These are phyloP conservation scores for Atta texana DNA, from an alignment of 1,140 invertebrate species.

Conservation along the genomic window DNA sequence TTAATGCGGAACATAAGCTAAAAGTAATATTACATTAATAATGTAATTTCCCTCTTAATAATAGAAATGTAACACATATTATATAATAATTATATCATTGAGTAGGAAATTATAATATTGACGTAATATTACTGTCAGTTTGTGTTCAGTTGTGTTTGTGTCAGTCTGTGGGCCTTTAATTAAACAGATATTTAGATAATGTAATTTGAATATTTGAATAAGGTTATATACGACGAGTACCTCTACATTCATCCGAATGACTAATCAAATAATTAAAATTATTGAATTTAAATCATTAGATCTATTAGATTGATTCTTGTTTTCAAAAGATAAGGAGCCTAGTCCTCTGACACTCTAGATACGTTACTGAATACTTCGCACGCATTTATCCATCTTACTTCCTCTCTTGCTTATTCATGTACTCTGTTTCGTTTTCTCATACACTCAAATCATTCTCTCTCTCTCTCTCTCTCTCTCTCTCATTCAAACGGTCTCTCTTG, in stretches of 20 bases:
- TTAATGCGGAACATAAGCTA: too few relatives aligned
- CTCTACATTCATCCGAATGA: neutral
- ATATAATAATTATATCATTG: too few relatives aligned
- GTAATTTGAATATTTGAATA: neutral
- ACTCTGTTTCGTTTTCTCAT: neutral
- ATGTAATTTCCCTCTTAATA: too few relatives aligned
- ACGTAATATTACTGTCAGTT: too few relatives aligned
- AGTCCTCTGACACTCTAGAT: neutral
- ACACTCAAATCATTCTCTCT: neutral
- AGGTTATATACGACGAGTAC: neutral
- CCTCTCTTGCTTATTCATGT: neutral
- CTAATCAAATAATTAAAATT: neutral
- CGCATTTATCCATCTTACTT: neutral
- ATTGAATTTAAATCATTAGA: neutral
- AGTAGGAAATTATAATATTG: too few relatives aligned
- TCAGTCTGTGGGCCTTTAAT: neutral
- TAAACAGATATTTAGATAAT: neutral
- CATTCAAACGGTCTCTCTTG: neutral
- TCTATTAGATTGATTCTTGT: neutral
- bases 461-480: constrained; percentile 3
- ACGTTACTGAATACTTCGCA: constrained; percentile 27
- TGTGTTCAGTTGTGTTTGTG: too few relatives aligned
- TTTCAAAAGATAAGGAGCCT: neutral
- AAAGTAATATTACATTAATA: too few relatives aligned
- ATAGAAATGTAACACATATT: too few relatives aligned